phyloP scores from a whole-genome alignment of 2,888 invertebrate genomes.

The Leucozona laternaria region DNA sequence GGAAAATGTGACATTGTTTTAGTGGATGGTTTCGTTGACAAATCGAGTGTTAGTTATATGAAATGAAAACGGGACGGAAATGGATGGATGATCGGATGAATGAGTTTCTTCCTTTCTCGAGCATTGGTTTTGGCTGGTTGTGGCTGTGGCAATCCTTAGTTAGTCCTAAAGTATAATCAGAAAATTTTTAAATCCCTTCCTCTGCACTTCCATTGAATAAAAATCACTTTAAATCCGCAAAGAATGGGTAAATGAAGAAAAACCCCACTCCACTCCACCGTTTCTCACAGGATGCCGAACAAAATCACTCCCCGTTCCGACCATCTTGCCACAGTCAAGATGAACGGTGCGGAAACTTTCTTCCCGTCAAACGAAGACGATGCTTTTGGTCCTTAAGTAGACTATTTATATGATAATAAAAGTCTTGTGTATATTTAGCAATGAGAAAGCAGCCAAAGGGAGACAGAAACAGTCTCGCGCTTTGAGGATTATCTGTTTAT shows the following conservation, averaged over 20 bases:
- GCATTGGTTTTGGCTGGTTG: conserved; percentile 10
- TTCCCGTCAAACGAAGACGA: conserved; percentile 63
- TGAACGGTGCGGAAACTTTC: conserved; percentile 48
- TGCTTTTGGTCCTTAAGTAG: conserved; percentile 72
- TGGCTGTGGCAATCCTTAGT: conserved; percentile 38
- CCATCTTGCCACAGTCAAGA: conserved; percentile 19
- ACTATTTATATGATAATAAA: conserved; percentile 76
- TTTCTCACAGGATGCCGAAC: conserved; percentile 2
- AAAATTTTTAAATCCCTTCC: conserved; percentile 36
- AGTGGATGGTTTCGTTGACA: conserved; percentile 77
- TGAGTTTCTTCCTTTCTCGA: conserved; percentile 34
- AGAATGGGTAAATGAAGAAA: background rate
- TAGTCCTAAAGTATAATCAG: conserved; percentile 60
- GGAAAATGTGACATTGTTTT: conserved; percentile 77
- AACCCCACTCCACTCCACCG: background rate
- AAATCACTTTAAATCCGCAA: conserved; percentile 51
- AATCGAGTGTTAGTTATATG: conserved; percentile 77
- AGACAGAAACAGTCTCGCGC: conserved; percentile 30
- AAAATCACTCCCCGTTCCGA: conserved; percentile 1
- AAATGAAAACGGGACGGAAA: conserved; percentile 70
- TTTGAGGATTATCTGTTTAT: conserved; percentile 72
- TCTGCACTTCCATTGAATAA: conserved; percentile 8
- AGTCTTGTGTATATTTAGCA: conserved; percentile 72
- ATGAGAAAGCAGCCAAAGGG: conserved; percentile 36
- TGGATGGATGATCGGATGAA: conserved; percentile 63